Base-by-base conservation (phyloP, 1,140 invertebrate species). In the Diuraphis noxia region DNA sequence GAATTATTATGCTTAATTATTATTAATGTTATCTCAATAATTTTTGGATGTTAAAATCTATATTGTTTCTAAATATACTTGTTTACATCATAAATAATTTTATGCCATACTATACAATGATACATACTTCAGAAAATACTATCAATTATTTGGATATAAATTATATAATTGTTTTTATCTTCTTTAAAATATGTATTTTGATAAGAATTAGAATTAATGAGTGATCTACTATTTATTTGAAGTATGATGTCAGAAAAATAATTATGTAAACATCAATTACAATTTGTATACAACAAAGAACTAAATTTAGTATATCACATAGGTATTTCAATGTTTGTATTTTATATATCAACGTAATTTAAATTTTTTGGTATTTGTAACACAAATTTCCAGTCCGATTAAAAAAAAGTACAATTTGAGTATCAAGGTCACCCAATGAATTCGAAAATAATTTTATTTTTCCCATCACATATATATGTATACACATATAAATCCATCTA, bases 391-490 rank as follows among this genome's bases (percentile, higher is more conserved):
- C 23, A 56, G 46, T 87, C 56, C 4, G 6, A 87, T 7, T 87
- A 72, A n/a, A 30, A 56, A 56, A 25, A 56, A 56, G 56, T 77
- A 41, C 8, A 43, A 77, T 77, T 46, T 43, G 40, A n/a, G 17
- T 43, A 77, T 36, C 77, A 91, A 91, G 77, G 89, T 52, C 77
- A 81, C 38, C 23, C 23, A 82, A 81, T 52, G 21, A 7, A 77
- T 41, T n/a, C 63, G 8, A 9, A 23, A n/a, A 46, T 81, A 10
- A 90, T 90, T 46, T 90, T 81, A 90, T 90, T 46, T 90, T 81
- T 90, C 38, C 25, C 36, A 49, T 49, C 21, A n/a, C 30, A 72
- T 13, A n/a, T 13, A 72, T n/a, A n/a, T n/a, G 6, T 72, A 72
- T 79, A 34, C 30, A 79, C n/a, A n/a, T n/a, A n/a, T n/a, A n/a